Conservation (phyloP, 2,888 invertebrate species). For the Agriotes lineatus region DNA sequence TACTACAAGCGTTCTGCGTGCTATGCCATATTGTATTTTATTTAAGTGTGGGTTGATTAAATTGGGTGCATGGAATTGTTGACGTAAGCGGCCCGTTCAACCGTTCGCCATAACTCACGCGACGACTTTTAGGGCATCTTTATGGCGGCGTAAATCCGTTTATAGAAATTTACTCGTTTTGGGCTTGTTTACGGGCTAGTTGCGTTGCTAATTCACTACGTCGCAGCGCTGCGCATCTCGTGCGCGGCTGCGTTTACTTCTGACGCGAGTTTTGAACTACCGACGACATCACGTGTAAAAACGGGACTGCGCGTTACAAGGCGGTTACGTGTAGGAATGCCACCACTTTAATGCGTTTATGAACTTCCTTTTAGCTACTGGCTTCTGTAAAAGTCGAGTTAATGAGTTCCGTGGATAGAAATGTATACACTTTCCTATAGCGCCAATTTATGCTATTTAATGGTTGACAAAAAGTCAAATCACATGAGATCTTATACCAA, state of each 20-base stretch:
- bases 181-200: background rate
- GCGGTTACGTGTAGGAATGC: too few relatives aligned
- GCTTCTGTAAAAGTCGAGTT: too few relatives aligned
- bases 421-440: too few relatives aligned
- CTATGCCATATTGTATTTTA: constrained; percentile 28
- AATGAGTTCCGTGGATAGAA: too few relatives aligned
- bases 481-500: too few relatives aligned
- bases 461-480: too few relatives aligned
- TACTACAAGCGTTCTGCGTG: constrained; percentile 33
- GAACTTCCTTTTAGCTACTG: too few relatives aligned
- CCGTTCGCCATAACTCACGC: constrained; percentile 1
- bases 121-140: background rate
- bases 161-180: constrained; percentile 1
- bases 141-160: background rate
- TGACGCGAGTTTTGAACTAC: background rate
- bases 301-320: too few relatives aligned
- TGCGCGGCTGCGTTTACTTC: background rate
- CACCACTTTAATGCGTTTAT: too few relatives aligned
- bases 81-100: constrained; percentile 9
- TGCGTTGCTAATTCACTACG: background rate
- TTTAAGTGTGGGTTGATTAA: constrained; percentile 31
- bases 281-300: too few relatives aligned
- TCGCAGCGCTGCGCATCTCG: background rate
- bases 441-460: too few relatives aligned
- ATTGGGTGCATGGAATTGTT: constrained; percentile 22